Conservation (phyloP, 2,113 vertebrate genomes). For the Lepisosteus oculatus region DNA sequence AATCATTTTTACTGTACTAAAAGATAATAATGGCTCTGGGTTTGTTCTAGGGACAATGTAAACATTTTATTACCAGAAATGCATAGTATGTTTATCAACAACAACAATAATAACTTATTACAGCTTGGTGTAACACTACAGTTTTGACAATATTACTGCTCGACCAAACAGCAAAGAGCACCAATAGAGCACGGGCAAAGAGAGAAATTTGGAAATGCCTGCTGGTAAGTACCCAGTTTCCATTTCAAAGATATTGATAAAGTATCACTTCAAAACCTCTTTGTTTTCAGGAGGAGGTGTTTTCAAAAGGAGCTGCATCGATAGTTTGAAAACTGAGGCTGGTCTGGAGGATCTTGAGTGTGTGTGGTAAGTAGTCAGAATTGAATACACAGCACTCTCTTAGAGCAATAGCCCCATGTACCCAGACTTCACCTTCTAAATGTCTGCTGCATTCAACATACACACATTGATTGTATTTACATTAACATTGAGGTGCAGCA, state of each 20-base stretch:
- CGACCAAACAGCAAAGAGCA: background rate
- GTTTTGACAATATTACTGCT: too few species aligned
- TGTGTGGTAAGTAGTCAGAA: background rate
- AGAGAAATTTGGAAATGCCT: background rate
- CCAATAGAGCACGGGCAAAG: background rate
- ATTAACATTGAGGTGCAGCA: slow-evolving; percentile 50
- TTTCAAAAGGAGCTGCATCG: background rate
- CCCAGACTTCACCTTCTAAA: slow-evolving; percentile 30
- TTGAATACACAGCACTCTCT: background rate
- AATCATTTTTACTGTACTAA: too few species aligned
- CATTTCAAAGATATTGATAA: background rate
- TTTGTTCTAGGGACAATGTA: too few species aligned
- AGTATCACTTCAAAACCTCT: background rate
- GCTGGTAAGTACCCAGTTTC: background rate
- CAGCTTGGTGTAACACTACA: too few species aligned
- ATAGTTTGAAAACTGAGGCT: background rate
- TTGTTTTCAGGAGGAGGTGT: background rate
- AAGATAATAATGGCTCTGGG: too few species aligned
- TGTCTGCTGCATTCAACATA: slow-evolving; percentile 45
- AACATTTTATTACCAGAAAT: too few species aligned
- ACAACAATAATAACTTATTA: too few species aligned
- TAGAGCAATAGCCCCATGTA: background rate
- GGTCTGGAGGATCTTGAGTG: background rate
- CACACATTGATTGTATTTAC: slow-evolving; percentile 66
- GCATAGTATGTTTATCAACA: too few species aligned